Base-by-base conservation (phyloP, 2,113 vertebrate genomes). In the Aphelocoma coerulescens region DNA sequence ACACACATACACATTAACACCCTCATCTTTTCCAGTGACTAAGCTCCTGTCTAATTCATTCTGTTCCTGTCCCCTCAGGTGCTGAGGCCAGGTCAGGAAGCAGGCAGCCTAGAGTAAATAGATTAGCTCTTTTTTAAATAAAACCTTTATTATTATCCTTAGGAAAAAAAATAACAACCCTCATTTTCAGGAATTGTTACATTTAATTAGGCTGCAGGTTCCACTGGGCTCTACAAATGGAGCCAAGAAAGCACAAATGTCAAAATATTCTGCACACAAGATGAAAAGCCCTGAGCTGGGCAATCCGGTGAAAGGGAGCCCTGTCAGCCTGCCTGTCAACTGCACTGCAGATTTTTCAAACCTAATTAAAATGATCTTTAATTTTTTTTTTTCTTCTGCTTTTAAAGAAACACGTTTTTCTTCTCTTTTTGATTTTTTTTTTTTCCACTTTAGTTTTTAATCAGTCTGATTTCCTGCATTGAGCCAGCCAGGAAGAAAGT, bases 11-110 rank as follows among this genome's bases (percentile, higher is more conserved):
- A 85, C 82, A 39, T 68, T 85, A 84, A 78, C 79, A 79, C 87
- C 39, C 88, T 96, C 95, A 92, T 92, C 84, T 93, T 95, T 97
- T 96, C 96, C 96, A 95, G 85, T 92, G 95, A 95, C 94, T 94
- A 95, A 95, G 80, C 80, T 81, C 57, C 79, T 78, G 83, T 78
- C 92, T 84, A 85, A 91, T 97, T 93, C 20, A 0, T 92, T 94
- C 89, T 97, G 93, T 95, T 93, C 96, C 91, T 97, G 95, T 97
- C 95, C 97, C 97, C 97, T 97, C 96, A 96, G 97, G 97, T 97
- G 91, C 94, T 87, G 93, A 97, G 93, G 85, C 97, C 92, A 82
- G 96, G 97, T 97, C 97, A 97, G 97, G 97, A 97, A 98, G 91
- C 97, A 97, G 95, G 89, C 97, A 97, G 94, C 74, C 89, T 69